phyloP scores from a whole-genome alignment of 2,888 invertebrate species.

The Bugula neritina region DNA sequence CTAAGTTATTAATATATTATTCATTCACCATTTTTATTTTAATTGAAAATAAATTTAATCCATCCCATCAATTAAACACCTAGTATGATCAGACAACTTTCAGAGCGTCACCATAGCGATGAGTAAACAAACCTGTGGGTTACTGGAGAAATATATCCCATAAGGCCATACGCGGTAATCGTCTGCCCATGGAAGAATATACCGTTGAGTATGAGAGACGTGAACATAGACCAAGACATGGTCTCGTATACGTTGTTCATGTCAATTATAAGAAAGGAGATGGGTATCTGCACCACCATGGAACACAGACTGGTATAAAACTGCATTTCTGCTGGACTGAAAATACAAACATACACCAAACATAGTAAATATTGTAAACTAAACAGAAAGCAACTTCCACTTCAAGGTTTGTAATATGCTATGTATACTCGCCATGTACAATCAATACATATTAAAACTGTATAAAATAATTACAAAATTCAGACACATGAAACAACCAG shows the following conservation, averaged over 20 bases:
- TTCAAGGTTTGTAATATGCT: too few species aligned
- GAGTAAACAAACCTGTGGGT: constrained; percentile 63
- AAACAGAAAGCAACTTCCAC: too few species aligned
- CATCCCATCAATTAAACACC: too few species aligned
- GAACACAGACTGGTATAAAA: constrained; percentile 72
- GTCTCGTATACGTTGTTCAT: constrained; percentile 56
- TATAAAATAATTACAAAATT: too few species aligned
- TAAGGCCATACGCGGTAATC: constrained; percentile 71
- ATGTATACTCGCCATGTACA: too few species aligned
- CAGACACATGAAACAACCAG: too few species aligned
- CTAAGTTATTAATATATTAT: too few species aligned
- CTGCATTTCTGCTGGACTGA: constrained; percentile 70
- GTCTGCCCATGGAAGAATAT: constrained; percentile 74
- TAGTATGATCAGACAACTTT: too few species aligned
- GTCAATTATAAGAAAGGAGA: constrained; percentile 65
- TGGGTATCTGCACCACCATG: constrained; percentile 67
- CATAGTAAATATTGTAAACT: neutral
- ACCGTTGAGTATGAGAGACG: constrained; percentile 65
- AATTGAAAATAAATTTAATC: too few species aligned
- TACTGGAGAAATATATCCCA: constrained; percentile 74
- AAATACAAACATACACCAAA: constrained; percentile 36
- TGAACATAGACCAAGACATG: constrained; percentile 55
- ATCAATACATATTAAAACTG: too few species aligned
- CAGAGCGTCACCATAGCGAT: too few species aligned
- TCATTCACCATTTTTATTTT: too few species aligned